Percentiles rank a stretch among this genome's conserved stretches.
Conservation (phyloP, 2,797 vertebrate genomes). For the Pangasius sanitwongsei region DNA sequence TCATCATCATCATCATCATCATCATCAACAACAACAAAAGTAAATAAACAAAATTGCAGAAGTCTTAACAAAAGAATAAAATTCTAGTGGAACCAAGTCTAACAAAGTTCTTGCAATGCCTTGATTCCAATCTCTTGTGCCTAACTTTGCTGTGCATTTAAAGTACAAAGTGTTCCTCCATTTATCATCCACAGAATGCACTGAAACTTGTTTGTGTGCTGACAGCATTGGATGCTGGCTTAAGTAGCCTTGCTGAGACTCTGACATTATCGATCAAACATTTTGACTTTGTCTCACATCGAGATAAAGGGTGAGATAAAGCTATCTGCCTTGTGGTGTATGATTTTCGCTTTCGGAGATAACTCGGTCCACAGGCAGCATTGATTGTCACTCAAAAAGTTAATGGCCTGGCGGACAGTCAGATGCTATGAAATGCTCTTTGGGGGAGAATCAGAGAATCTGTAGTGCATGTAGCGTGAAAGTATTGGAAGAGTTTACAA, state of each 20-base stretch:
- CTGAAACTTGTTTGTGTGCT: conserved; percentile 26
- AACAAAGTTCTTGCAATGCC: background rate
- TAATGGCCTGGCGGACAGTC: conserved; percentile 34
- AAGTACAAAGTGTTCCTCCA: conserved; percentile 11
- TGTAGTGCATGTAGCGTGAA: conserved; percentile 1
- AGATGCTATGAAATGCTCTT: conserved; percentile 14
- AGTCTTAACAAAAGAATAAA: background rate
- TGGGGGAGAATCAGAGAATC: background rate
- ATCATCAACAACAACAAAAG: background rate
- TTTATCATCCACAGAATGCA: conserved; percentile 17
- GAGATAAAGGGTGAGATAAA: conserved; percentile 43
- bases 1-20: background rate
- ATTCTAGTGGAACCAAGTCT: background rate
- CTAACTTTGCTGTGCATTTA: conserved; percentile 18
- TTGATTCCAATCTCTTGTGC: background rate
- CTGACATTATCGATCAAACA: conserved; percentile 49
- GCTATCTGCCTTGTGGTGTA: conserved; percentile 20
- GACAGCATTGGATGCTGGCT: background rate
- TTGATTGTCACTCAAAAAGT: conserved; percentile 40
- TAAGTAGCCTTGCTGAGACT: conserved; percentile 33
- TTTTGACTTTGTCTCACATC: conserved; percentile 49
- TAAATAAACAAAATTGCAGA: background rate
- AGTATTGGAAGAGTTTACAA: background rate
- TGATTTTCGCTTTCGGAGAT: conserved; percentile 34
- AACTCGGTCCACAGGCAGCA: conserved; percentile 8